Evolutionary conservation across 2,113 vertebrate genomes (phyloP), one percentile per base, ranked within the genome.

Genomic region (Lampris megalopsis): DNA sequence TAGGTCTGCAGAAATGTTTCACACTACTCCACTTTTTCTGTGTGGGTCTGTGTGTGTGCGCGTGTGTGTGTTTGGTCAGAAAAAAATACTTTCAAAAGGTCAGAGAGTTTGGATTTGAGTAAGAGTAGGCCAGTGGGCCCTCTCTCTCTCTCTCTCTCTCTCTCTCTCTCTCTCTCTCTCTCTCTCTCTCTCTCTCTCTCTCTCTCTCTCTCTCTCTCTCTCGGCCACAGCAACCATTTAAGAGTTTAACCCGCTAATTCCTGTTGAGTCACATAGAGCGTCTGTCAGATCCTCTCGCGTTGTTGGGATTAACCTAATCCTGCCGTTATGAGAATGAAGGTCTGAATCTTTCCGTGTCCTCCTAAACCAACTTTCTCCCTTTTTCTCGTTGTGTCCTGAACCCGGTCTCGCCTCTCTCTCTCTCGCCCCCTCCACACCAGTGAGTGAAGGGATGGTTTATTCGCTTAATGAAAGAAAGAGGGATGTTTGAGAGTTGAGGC

Each of bases 361-460:
- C 74, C 67, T 45, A 45, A 75, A 88, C 79, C 77, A 81, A 83
- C 64, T 80, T 84, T 79, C 63, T 77, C 71, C 48, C 68, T 81
- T 71, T 85, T 75, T 68, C 63, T 80, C 68, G 58, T 86, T 73
- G 72, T 83, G 83, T 87, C 71, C 36, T 59, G 78, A 81, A 71
- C 11, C 3, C 5, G 69, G 62, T 63, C 24, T 56, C 66, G 62
- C 37, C 47, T 43, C 42, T 75, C 50, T 65, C 49, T 73, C 57
- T 35, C 47, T 43, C 42, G 73, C 50, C 63, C 49, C 72, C 60
- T 63, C 58, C 74, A 66, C 41, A 7, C 52, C 83, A 68, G 6
- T 88, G 89, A 93, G 82, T 91, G 89, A 92, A 89, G 84, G 85
- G 62, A 77, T 64, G 82, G 81, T 88, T 92, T 87, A 90, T 92